Evolutionary conservation across 2,113 vertebrate genomes (phyloP).

Genomic region (Tauraco erythrolophus): DNA sequence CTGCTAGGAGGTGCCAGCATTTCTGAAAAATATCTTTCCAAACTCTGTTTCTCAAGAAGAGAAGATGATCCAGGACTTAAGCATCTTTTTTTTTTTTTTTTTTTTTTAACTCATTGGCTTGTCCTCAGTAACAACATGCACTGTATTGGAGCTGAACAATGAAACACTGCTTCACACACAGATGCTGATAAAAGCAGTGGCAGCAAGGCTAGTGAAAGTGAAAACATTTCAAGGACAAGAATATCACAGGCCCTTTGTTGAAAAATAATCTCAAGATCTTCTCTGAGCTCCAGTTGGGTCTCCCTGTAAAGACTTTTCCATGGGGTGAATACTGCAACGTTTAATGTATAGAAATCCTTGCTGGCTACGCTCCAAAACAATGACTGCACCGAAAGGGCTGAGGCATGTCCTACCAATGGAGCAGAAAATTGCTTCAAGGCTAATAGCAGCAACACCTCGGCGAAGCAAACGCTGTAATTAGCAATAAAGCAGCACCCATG

Average conservation of each 20-base stretch:
- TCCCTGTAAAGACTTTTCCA: neutral
- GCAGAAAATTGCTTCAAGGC: constrained; percentile 74
- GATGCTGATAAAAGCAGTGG: neutral
- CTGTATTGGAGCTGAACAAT: neutral
- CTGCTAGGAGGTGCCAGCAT: neutral
- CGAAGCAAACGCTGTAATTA: constrained; percentile 12
- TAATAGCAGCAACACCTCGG: constrained; percentile 43
- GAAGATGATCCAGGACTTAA: neutral
- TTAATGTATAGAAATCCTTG: neutral
- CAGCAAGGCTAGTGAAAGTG: neutral
- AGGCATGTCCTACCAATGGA: constrained; percentile 42
- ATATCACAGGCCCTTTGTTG: neutral
- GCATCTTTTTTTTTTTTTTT: neutral
- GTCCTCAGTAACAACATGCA: neutral
- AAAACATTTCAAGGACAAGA: neutral
- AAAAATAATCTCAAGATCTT: neutral
- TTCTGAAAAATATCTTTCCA: neutral
- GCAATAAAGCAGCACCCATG: constrained; percentile 37
- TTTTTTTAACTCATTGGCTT: neutral
- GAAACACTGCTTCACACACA: neutral
- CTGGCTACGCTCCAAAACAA: constrained; percentile 43
- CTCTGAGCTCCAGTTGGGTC: neutral
- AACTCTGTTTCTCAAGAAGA: neutral
- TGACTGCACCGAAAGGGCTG: constrained; percentile 46
- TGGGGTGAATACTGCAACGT: neutral